Conservation (phyloP, 2,797 vertebrate genomes). For the Falco naumanni region DNA sequence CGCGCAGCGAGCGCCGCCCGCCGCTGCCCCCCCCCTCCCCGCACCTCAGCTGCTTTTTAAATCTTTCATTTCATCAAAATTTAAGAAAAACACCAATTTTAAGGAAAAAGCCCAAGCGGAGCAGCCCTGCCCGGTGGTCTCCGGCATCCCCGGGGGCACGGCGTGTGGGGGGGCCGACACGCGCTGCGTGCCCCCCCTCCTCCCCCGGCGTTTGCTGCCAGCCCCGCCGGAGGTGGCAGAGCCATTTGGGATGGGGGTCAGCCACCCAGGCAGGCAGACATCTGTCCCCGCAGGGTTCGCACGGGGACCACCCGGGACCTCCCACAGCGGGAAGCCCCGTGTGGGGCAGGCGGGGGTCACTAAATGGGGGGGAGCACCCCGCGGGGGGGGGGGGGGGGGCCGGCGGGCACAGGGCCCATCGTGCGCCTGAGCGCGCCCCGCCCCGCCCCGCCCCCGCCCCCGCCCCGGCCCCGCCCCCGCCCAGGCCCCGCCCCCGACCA, state of each 20-base stretch:
- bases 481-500: rapidly evolving
- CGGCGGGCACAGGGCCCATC: not conserved
- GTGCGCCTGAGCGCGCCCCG: too few relatives aligned
- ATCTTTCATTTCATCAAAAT: rapidly evolving
- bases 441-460: too few relatives aligned
- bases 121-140: not conserved
- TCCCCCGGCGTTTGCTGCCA: not conserved
- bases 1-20: rapidly evolving
- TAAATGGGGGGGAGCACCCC: rapidly evolving
- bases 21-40: too few relatives aligned
- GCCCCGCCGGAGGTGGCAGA: not conserved
- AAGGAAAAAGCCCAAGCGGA: not conserved
- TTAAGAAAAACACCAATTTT: not conserved
- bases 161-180: not conserved
- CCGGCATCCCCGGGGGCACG: not conserved
- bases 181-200: not conserved
- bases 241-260: not conserved
- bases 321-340: not conserved
- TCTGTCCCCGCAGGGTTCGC: not conserved
- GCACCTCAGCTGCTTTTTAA: not conserved
- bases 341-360: not conserved
- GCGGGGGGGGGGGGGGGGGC: rapidly evolving
- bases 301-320: not conserved
- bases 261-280: not conserved
- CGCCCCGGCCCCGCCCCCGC: rapidly evolving